Conservation (phyloP, 2,888 invertebrate genomes). For the Temnothorax rugatulus region DNA sequence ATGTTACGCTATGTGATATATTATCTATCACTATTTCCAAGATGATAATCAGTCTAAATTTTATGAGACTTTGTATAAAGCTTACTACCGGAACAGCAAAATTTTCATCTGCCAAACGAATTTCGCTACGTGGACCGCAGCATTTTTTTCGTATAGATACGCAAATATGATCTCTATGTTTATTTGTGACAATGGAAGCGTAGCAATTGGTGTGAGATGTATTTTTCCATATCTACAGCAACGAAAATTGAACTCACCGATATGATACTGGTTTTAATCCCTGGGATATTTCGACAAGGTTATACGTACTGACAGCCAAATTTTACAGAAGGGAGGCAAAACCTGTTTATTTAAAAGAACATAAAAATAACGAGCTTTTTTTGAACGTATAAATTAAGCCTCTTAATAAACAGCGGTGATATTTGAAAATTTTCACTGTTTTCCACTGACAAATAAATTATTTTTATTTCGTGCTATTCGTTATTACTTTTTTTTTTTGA, state of each 20-base stretch:
- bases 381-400: conserved; percentile 21
- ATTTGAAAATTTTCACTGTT: conserved; percentile 27
- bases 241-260: conserved; percentile 46
- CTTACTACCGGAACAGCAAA: not conserved
- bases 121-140: conserved; percentile 13
- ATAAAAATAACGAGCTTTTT: conserved; percentile 20
- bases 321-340: conserved; percentile 12
- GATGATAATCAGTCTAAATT: conserved; percentile 9
- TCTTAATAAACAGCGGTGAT: conserved; percentile 23
- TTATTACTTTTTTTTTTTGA: conserved; percentile 23
- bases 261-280: conserved; percentile 43
- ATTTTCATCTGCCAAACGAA: conserved; percentile 35
- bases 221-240: conserved; percentile 47
- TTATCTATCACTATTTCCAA: not conserved
- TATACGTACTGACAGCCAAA: conserved; percentile 2
- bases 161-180: conserved; percentile 48
- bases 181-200: conserved; percentile 51
- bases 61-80: not conserved
- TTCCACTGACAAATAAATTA: conserved; percentile 22
- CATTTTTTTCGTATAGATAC: conserved; percentile 36
- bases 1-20: not conserved
- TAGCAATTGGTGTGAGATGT: conserved; percentile 46
- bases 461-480: conserved; percentile 16
- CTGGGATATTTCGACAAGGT: conserved; percentile 40
- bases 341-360: conserved; percentile 33